These are phyloP conservation scores for Pogonomyrmex barbatus DNA, from an alignment of 1,140 invertebrate genomes.

Conservation along the genomic window DNA sequence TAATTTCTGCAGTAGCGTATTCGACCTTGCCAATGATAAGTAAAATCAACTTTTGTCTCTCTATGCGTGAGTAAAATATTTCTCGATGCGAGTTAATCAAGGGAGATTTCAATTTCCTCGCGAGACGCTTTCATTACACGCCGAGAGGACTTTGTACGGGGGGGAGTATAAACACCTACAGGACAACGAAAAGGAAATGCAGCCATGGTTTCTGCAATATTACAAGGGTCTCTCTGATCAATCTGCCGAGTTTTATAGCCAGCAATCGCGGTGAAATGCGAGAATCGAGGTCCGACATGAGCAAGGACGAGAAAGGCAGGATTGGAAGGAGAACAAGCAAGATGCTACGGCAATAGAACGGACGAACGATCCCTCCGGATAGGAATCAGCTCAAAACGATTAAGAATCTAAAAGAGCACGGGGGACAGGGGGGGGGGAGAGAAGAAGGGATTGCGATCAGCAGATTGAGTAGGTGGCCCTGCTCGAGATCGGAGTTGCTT, in stretches of 20 bases:
- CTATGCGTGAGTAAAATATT: background rate
- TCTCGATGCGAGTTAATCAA: background rate
- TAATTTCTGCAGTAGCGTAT: background rate
- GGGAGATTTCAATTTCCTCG: slow-evolving; percentile 28
- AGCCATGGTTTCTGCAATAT: slow-evolving; percentile 32
- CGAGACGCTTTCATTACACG: background rate
- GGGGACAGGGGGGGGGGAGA: background rate
- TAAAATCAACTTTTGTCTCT: slow-evolving; percentile 2
- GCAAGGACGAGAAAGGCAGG: background rate
- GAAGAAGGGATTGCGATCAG: background rate
- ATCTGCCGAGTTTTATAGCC: slow-evolving; percentile 26
- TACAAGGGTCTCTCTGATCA: slow-evolving; percentile 39
- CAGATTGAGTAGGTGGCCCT: slow-evolving; percentile 52
- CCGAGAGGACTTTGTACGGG: background rate
- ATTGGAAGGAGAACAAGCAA: slow-evolving; percentile 23
- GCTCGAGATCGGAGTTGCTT: slow-evolving; percentile 62
- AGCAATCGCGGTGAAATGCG: slow-evolving; percentile 46
- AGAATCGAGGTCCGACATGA: slow-evolving; percentile 5
- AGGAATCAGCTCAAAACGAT: slow-evolving; percentile 65
- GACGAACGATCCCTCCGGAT: slow-evolving; percentile 59
- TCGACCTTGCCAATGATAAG: background rate
- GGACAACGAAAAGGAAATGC: slow-evolving; percentile 47
- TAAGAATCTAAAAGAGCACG: slow-evolving; percentile 50
- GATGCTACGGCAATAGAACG: slow-evolving; percentile 52
- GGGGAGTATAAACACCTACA: slow-evolving; percentile 17